These are phyloP conservation scores for Nemoura dubitans DNA, from an alignment of 2,888 invertebrate species.

Conservation along the genomic window DNA sequence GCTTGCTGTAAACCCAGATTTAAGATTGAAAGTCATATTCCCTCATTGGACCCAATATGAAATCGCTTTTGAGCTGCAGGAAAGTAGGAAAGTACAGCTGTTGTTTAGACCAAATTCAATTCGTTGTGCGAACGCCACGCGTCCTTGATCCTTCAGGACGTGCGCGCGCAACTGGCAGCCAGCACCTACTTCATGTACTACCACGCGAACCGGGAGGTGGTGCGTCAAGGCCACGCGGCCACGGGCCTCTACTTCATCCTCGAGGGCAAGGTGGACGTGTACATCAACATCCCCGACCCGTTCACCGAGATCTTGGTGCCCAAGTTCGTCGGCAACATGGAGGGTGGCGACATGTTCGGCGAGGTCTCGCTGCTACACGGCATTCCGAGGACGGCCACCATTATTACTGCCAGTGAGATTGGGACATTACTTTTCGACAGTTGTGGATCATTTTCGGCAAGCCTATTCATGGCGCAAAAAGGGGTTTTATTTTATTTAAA, in stretches of 20 bases:
- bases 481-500: too few species aligned
- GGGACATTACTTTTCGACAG: too few species aligned
- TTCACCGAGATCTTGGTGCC: constrained; percentile 57
- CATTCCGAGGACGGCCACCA: constrained; percentile 69
- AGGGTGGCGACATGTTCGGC: constrained; percentile 71
- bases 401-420: constrained; percentile 64
- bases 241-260: constrained; percentile 72
- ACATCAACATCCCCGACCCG: constrained; percentile 62
- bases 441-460: too few species aligned
- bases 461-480: too few species aligned
- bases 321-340: constrained; percentile 64
- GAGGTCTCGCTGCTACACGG: constrained; percentile 73
- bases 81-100: too few species aligned
- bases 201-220: constrained; percentile 67
- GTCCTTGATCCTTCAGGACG: constrained; percentile 63
- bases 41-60: too few species aligned
- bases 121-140: too few species aligned
- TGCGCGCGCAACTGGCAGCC: constrained; percentile 69
- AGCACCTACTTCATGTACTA: constrained; percentile 71
- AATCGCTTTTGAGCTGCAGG: too few species aligned
- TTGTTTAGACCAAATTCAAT: too few species aligned
- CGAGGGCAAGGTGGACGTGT: constrained; percentile 67
- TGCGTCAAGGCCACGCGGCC: constrained; percentile 69
- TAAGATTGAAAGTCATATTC: too few species aligned
- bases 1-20: too few species aligned